These are phyloP conservation scores for Festucalex cinctus DNA, from an alignment of 2,113 vertebrate genomes.

Conservation along the genomic window DNA sequence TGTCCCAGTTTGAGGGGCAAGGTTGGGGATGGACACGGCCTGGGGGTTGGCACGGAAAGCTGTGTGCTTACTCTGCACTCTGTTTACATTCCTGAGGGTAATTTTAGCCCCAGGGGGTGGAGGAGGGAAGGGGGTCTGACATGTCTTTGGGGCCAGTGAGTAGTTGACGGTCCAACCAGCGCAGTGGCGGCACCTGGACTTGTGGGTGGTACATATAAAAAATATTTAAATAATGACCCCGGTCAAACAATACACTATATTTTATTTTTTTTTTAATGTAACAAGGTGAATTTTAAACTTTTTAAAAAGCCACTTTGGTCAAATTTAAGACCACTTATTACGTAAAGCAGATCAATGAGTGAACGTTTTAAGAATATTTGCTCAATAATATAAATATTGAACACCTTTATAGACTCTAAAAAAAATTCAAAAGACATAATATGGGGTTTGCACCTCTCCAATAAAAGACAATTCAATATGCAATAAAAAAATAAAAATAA, in stretches of 20 bases:
- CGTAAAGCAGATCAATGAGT: not conserved
- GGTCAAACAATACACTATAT: not conserved
- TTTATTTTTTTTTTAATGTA: not conserved
- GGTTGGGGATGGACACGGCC: conserved; percentile 32
- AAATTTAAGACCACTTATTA: not conserved
- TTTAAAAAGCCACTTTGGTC: not conserved
- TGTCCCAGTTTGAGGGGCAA: conserved; percentile 30
- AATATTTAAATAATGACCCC: conserved; percentile 10
- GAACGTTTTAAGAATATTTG: not conserved
- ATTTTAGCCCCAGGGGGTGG: conserved; percentile 67
- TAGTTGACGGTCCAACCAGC: conserved; percentile 48
- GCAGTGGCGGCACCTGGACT: conserved; percentile 58
- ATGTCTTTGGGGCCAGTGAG: conserved; percentile 66
- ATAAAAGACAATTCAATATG: no score
- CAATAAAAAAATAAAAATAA: no score
- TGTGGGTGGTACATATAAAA: conserved; percentile 62
- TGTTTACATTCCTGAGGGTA: conserved; percentile 79
- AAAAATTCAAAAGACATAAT: no score
- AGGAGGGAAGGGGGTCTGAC: conserved; percentile 41
- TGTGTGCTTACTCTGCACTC: conserved; percentile 71
- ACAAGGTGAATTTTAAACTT: not conserved
- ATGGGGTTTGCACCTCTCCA: no score
- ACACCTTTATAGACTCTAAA: no score
- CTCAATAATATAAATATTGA: not conserved
- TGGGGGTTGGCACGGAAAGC: conserved; percentile 52